phyloP scores from a whole-genome alignment of 2,797 vertebrate genomes.

The Ibycter americanus region DNA sequence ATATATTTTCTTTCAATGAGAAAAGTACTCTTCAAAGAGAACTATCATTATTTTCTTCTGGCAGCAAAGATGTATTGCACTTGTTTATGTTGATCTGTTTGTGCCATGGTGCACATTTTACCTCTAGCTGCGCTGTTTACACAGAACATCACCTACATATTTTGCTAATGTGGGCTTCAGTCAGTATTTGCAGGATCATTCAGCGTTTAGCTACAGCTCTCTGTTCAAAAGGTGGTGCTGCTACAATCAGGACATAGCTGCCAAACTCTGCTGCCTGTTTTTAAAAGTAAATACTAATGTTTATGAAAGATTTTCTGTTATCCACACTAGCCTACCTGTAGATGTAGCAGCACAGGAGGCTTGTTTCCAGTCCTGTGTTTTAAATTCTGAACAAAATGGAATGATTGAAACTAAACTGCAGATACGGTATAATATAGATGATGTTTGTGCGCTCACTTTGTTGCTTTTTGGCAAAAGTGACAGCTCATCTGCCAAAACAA shows the following conservation, averaged over 20 bases:
- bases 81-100: neutral
- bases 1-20: neutral
- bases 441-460: neutral
- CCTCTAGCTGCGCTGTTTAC: neutral
- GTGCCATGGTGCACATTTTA: neutral
- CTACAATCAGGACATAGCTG: neutral
- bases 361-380: neutral
- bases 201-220: neutral
- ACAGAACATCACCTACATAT: neutral
- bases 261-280: neutral
- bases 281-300: neutral
- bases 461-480: neutral
- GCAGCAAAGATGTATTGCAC: accelerated
- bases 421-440: neutral
- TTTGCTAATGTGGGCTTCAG: neutral
- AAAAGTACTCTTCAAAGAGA: neutral
- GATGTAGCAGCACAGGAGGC: neutral
- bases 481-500: neutral
- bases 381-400: neutral
- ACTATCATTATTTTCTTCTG: neutral
- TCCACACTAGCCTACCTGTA: accelerated
- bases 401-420: neutral
- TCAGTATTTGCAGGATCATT: neutral
- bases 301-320: neutral
- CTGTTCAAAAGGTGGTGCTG: neutral